Percentiles rank a stretch among this genome's conserved stretches.
Conservation (phyloP, 2,797 vertebrate genomes). For the Melanogrammus aeglefinus region DNA sequence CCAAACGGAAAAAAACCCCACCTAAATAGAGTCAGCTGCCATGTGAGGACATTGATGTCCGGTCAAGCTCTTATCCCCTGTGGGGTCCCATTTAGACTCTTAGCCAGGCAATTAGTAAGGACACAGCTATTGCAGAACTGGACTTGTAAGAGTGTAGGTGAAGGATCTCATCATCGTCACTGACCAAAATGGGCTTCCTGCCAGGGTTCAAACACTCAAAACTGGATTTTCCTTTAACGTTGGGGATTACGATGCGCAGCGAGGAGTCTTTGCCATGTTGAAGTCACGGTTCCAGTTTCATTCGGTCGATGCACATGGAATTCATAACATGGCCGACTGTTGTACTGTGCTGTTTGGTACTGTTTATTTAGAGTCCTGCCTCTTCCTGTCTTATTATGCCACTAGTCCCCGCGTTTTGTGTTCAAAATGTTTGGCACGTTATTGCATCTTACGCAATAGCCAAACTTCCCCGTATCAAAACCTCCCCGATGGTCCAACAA, state of each 20-base stretch:
- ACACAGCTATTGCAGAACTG: neutral
- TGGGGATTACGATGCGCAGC: no score
- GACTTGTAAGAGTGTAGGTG: neutral
- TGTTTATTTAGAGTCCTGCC: neutral
- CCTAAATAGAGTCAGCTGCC: slow-evolving; percentile 28
- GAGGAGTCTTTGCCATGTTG: no score
- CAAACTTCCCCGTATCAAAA: neutral
- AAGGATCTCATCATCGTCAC: neutral
- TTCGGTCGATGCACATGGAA: neutral
- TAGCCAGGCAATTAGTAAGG: slow-evolving; percentile 28
- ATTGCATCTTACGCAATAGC: no score
- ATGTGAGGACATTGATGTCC: slow-evolving; percentile 34
- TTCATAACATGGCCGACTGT: neutral
- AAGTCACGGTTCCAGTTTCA: neutral
- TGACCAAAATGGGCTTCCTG: neutral
- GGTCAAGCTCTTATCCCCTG: slow-evolving; percentile 20
- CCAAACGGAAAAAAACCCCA: slow-evolving; percentile 1
- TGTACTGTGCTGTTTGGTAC: neutral
- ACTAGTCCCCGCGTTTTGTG: neutral
- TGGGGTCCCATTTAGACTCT: neutral
- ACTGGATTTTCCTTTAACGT: neutral
- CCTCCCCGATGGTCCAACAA: neutral
- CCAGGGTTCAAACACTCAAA: neutral
- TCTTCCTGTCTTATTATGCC: neutral
- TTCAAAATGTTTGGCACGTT: neutral